Percentiles rank a stretch among this genome's conserved stretches.
Conservation (phyloP, 2,888 invertebrate species). For the Thera britannica region DNA sequence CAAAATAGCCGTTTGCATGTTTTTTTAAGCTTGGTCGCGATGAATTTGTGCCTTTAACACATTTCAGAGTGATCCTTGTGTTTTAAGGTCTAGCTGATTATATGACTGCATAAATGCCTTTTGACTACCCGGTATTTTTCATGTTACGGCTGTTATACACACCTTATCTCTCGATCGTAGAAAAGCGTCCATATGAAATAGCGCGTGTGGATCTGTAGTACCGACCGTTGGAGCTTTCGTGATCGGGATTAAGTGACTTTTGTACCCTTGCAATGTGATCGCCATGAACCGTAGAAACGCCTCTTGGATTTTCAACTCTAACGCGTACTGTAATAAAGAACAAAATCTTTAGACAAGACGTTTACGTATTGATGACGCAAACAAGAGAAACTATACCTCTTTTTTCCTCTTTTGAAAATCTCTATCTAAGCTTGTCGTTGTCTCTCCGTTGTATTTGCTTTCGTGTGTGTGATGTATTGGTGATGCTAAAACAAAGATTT, state of each 20-base stretch:
- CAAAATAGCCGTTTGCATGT: too few species aligned
- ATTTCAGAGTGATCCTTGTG: too few species aligned
- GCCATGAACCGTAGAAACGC: constrained; percentile 98
- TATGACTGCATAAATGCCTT: too few species aligned
- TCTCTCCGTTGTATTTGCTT: constrained; percentile 80
- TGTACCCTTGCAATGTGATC: constrained; percentile 94
- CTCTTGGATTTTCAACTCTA: constrained; percentile 98
- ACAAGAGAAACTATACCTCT: constrained; percentile 82
- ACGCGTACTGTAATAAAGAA: constrained; percentile 86
- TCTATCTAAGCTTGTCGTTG: constrained; percentile 89
- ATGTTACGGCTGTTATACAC: too few species aligned
- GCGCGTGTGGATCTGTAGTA: constrained; percentile 96
- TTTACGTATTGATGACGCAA: not conserved
- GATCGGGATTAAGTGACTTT: constrained; percentile 94
- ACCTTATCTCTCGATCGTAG: constrained; percentile 94
- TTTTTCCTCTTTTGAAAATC: constrained; percentile 93
- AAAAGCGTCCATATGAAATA: constrained; percentile 97
- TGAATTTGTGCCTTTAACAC: too few species aligned
- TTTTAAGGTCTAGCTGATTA: too few species aligned
- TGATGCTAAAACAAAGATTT: constrained; percentile 60
- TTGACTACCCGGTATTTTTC: too few species aligned
- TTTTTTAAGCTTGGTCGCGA: too few species aligned
- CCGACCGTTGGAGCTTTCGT: constrained; percentile 96
- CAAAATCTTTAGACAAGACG: constrained; percentile 3
- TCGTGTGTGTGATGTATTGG: constrained; percentile 74